These are phyloP conservation scores for Cacatua alba DNA, from an alignment of 2,113 vertebrate genomes.

Conservation along the genomic window DNA sequence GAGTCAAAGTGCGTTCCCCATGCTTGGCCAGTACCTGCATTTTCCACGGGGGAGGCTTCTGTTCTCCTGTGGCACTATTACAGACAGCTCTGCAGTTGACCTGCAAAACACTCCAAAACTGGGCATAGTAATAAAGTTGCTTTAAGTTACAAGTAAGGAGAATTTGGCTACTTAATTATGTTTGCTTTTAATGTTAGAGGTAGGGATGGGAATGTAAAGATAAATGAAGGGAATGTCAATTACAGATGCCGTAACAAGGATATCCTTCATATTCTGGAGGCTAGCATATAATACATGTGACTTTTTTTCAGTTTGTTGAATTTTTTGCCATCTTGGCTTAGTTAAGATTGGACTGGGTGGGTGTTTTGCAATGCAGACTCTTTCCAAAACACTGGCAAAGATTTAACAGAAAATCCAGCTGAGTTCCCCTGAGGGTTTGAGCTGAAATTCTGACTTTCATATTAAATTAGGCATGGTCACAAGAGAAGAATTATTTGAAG, in stretches of 20 bases:
- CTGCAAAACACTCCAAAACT: not conserved
- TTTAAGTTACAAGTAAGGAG: not conserved
- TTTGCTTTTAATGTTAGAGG: not conserved
- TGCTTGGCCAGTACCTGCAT: not conserved
- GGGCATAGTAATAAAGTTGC: not conserved
- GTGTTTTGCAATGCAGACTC: not conserved
- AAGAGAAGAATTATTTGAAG: conserved; percentile 33
- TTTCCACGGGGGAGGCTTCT: not conserved
- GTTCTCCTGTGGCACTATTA: not conserved
- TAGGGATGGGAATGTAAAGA: not conserved
- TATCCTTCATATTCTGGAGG: not conserved
- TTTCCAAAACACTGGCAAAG: conserved; percentile 9
- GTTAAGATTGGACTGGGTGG: not conserved
- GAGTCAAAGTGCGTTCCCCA: not conserved
- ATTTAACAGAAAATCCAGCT: not conserved
- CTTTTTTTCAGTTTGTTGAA: not conserved
- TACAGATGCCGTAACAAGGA: not conserved
- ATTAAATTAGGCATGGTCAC: conserved; percentile 46
- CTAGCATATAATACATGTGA: not conserved
- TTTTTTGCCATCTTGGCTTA: conserved; percentile 23
- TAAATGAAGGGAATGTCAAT: not conserved
- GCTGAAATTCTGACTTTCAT: conserved; percentile 50
- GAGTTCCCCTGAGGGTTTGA: not conserved
- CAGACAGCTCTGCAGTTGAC: not conserved
- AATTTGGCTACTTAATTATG: not conserved